Conservation (phyloP, 2,888 invertebrate genomes). For the Agonopterix heracliana region DNA sequence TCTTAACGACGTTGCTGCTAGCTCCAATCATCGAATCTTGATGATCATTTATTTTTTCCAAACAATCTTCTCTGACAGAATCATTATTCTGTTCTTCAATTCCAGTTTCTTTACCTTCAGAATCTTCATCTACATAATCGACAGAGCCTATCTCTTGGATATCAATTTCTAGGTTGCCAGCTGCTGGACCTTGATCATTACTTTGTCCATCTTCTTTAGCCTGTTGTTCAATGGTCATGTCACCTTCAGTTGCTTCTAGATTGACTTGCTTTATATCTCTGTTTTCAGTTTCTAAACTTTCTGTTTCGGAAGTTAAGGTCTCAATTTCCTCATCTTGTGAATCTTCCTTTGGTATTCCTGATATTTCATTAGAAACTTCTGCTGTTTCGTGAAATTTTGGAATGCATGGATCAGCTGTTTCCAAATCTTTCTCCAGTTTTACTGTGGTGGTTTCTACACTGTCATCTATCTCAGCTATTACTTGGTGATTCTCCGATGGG, state of each 20-base stretch:
- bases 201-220: no score
- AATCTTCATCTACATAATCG: not conserved
- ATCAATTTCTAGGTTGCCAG: not conserved
- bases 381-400: no score
- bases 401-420: no score
- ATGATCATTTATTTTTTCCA: not conserved
- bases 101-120: not conserved
- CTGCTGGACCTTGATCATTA: no score
- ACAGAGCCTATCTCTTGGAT: not conserved
- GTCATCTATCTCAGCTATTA: not conserved
- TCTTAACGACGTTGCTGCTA: slow-evolving; percentile 1
- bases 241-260: not conserved
- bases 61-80: slow-evolving; percentile 1
- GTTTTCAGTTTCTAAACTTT: not conserved
- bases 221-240: no score
- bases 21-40: slow-evolving; percentile 3
- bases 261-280: not conserved
- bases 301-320: not conserved
- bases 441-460: not conserved
- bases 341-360: no score
- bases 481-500: slow-evolving; percentile 12
- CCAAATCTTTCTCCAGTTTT: no score
- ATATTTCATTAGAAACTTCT: no score
- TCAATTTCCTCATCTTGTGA: not conserved
- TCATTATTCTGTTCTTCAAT: not conserved